Conservation (phyloP, 2,797 vertebrate species). For the Squalus acanthias region DNA sequence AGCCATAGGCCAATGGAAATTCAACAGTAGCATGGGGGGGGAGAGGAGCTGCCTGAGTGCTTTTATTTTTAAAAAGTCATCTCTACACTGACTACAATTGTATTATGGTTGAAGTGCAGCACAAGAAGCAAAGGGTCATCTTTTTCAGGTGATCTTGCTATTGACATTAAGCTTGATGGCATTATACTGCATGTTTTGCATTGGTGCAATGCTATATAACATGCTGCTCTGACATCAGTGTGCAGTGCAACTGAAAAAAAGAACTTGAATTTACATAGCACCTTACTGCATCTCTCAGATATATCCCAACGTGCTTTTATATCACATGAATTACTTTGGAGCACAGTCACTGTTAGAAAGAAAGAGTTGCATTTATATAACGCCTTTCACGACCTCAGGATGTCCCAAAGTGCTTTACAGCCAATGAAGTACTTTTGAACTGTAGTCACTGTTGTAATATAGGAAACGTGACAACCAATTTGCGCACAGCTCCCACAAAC, state of each 20-base stretch:
- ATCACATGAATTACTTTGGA: neutral
- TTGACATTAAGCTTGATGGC: neutral
- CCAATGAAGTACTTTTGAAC: too few species aligned
- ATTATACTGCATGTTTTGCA: neutral
- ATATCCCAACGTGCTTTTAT: neutral
- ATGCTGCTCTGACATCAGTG: neutral
- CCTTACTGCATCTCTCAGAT: neutral
- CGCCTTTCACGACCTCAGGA: too few species aligned
- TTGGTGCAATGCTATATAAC: neutral
- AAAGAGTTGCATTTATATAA: too few species aligned
- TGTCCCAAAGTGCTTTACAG: too few species aligned
- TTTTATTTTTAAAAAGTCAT: neutral
- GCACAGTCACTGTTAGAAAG: neutral
- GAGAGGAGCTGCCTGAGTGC: neutral
- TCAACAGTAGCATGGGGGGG: neutral
- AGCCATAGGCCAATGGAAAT: neutral
- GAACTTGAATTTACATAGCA: too few species aligned
- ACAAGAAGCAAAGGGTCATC: neutral
- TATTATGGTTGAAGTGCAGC: neutral
- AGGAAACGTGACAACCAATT: too few species aligned
- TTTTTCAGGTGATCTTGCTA: neutral
- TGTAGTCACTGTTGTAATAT: too few species aligned
- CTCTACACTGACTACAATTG: neutral
- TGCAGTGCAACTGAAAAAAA: neutral
- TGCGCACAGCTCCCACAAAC: too few species aligned